phyloP scores from a whole-genome alignment of 2,797 vertebrate species.

The Halcyon smyrnensis region DNA sequence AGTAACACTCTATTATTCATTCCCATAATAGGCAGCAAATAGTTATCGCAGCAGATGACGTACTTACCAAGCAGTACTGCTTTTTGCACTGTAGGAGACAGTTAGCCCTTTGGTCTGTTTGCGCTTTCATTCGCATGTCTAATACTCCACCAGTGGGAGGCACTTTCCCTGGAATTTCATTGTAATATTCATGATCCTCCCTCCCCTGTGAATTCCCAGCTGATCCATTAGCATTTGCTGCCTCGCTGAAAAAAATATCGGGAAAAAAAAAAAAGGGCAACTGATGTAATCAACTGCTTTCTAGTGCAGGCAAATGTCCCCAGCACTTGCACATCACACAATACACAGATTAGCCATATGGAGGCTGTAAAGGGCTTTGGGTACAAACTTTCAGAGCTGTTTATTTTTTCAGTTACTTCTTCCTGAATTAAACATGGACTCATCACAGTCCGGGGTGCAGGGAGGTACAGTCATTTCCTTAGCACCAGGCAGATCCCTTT shows the following conservation, averaged over 20 bases:
- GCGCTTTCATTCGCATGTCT: constrained; percentile 74
- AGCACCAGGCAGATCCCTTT: neutral
- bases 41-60: neutral
- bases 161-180: constrained; percentile 85
- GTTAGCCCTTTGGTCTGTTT: constrained; percentile 63
- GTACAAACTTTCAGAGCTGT: neutral
- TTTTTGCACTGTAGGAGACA: constrained; percentile 71
- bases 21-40: neutral
- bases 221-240: constrained; percentile 60
- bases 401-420: constrained; percentile 16
- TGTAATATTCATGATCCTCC: constrained; percentile 86
- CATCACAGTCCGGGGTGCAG: neutral
- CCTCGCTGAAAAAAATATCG: constrained; percentile 71
- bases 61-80: constrained; percentile 74
- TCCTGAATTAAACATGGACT: neutral
- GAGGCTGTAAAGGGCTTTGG: constrained; percentile 28
- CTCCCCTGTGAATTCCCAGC: constrained; percentile 68
- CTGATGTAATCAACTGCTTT: constrained; percentile 15
- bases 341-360: constrained; percentile 13
- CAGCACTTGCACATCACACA: neutral
- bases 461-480: neutral
- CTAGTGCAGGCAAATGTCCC: neutral
- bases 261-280: neutral
- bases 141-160: constrained; percentile 80
- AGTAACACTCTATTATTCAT: constrained; percentile 22